Base-by-base conservation (phyloP, 2,113 vertebrate species). In the Percopsis transmontana region DNA sequence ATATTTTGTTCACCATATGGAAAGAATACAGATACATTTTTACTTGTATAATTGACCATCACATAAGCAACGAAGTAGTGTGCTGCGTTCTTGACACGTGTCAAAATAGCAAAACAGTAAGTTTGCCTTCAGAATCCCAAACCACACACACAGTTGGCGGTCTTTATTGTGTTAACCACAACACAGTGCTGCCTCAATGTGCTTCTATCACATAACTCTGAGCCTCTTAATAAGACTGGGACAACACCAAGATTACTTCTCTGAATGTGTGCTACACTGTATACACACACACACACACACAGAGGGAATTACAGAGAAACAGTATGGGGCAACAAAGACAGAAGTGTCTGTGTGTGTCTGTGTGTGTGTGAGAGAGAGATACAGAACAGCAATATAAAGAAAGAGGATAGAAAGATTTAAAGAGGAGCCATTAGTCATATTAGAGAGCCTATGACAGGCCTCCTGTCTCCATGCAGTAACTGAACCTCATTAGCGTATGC, bases 191-290 rank as follows among this genome's bases (percentile, higher is more conserved):
- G 60, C 72, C 79, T 83, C 78, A 81, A 71, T 74, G 41, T 64
- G 40, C 48, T 72, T 70, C 70, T 80, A 80, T 85, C 78, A 85
- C 67, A 63, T 62, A 67, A 40, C 60, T 59, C 66, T 60, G 72
- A 71, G 79, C 55, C 66, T 78, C 73, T 86, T 81, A 75, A 64
- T 76, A 70, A 77, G 73, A 79, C 62, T 77, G 77, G 77, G 77
- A 76, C 70, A 61, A 79, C 74, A 80, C 79, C 80, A 83, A 81
- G 72, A 79, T 62, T 56, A 0, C 62, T 76, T 72, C 79, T 79
- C 55, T 72, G 45, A 55, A 62, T 15, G 47, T 19, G 21, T 20
- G 57, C 42, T 15, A 41, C 44, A 45, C 66, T n/a, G n/a, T n/a
- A 56, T 16, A 33, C 23, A 27, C 53, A 6, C n/a, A 19, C 50